phyloP scores from a whole-genome alignment of 2,888 invertebrate species.

The Schrankia costaestrigalis region DNA sequence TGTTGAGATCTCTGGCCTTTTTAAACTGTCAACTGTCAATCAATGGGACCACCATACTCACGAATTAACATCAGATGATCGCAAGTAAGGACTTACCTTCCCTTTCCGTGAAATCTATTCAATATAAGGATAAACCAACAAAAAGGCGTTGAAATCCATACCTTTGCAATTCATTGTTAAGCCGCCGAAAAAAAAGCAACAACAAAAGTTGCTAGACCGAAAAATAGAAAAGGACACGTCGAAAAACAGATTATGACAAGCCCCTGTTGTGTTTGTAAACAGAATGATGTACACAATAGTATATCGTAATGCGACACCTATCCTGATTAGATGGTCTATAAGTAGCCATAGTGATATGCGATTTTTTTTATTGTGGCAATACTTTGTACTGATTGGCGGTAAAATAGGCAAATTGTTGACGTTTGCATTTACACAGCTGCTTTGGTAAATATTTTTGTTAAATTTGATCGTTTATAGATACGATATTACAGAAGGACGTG shows the following conservation, averaged over 20 bases:
- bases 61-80: constrained; percentile 56
- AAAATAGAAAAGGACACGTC: constrained; percentile 69
- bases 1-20: constrained; percentile 38
- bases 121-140: constrained; percentile 67
- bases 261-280: constrained; percentile 80
- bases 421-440: constrained; percentile 62
- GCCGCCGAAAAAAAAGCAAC: constrained; percentile 51
- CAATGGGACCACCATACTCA: constrained; percentile 65
- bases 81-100: constrained; percentile 58
- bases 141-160: constrained; percentile 77
- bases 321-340: constrained; percentile 64
- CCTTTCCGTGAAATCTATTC: constrained; percentile 68
- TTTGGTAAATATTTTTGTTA: constrained; percentile 38
- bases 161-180: constrained; percentile 44
- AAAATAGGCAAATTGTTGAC: constrained; percentile 75
- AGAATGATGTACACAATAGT: constrained; percentile 59
- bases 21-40: constrained; percentile 63
- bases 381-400: constrained; percentile 53
- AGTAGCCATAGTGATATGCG: constrained; percentile 66
- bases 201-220: constrained; percentile 69
- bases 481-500: constrained; percentile 42
- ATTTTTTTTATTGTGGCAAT: constrained; percentile 59
- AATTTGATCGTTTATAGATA: constrained; percentile 42
- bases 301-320: constrained; percentile 75
- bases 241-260: constrained; percentile 79